Evolutionary conservation across 2,113 vertebrate species (phyloP), one percentile per base, ranked within the genome.

Genomic region (Crotalus viridis): DNA sequence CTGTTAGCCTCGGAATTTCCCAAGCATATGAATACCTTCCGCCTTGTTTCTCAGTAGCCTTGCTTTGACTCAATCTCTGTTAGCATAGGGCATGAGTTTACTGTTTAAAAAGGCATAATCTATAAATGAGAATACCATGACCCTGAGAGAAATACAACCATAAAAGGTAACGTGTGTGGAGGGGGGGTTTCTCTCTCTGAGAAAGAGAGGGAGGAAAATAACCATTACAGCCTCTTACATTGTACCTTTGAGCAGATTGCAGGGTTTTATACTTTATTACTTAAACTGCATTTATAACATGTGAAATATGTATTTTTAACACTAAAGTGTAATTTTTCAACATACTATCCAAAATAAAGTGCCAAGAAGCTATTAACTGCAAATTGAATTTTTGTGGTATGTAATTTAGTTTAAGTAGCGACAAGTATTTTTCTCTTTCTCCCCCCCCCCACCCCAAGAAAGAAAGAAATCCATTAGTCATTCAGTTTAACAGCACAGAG

Each of bases 371-470:
- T 97, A 96, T 97, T 96, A 97, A 95, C 87, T 89, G 94, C 94
- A 97, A 97, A 97, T 96, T 94, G 96, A 96, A 94, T 96, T 97
- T 51, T 97, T 97, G 96, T 93, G 5, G 89, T 96, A 26, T 96
- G 94, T 97, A 96, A 97, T 97, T 97, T 97, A 95, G 94, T 96
- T 96, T 92, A 96, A 97, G 96, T 97, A 95, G 94, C 91, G 96
- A 97, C 96, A 96, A 97, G 92, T 89, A 59, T 81, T 51, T 85
- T 33, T 46, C 64, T 57, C 61, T 57, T 86, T 81, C 74, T 3
- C 46, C 4, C 28, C 33, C 22, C 87, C n/a, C 24, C 48, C n/a
- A 15, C 91, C 89, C 26, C 33, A 0, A n/a, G 57, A 64, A 74
- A 74, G 28, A 74, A 81, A 81, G 74, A 81, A 93, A n/a, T 92